These are phyloP conservation scores for Sebastes matsubarae DNA, from an alignment of 2,797 vertebrate genomes.

Conservation along the genomic window DNA sequence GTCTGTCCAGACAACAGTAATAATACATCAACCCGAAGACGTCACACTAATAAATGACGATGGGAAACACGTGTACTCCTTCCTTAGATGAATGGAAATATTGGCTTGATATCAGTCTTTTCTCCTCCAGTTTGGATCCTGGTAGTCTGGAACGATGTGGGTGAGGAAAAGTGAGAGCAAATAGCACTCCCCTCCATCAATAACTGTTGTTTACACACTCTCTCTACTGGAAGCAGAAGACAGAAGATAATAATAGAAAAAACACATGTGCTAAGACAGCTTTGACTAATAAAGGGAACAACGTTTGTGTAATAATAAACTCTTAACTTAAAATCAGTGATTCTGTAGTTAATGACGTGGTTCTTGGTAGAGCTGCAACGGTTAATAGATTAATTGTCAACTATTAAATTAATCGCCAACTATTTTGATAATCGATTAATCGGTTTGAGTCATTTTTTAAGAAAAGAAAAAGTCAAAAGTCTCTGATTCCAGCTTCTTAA, in stretches of 20 bases:
- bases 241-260: not conserved
- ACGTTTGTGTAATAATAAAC: not conserved
- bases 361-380: not conserved
- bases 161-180: not conserved
- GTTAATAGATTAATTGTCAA: too few relatives aligned
- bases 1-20: not conserved
- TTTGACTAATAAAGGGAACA: not conserved
- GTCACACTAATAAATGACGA: not conserved
- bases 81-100: not conserved
- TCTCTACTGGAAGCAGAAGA: not conserved
- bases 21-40: not conserved
- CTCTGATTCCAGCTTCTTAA: too few relatives aligned
- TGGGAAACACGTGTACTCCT: not conserved
- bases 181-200: not conserved
- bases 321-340: not conserved
- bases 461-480: too few relatives aligned
- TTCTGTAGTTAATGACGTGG: not conserved
- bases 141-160: not conserved
- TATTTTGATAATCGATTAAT: too few relatives aligned
- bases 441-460: too few relatives aligned
- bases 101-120: not conserved
- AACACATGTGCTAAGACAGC: too few relatives aligned
- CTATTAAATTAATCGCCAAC: too few relatives aligned
- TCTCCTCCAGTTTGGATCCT: not conserved
- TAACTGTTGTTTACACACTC: not conserved